Base-by-base conservation (phyloP, 2,797 vertebrate genomes). In the Characodon lateralis region DNA sequence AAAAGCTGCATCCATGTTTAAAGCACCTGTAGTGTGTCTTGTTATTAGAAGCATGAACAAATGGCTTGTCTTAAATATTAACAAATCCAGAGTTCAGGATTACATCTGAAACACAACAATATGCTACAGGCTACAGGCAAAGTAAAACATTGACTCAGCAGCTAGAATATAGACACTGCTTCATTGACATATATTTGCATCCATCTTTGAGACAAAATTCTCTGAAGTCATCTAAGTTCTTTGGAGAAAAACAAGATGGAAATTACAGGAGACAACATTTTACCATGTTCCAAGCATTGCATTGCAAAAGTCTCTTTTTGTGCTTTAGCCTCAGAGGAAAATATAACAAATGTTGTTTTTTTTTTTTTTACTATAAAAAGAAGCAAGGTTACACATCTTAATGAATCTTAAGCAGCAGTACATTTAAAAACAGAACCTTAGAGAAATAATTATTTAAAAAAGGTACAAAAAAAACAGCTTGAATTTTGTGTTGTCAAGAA, bases 401-500 rank as follows among this genome's bases (percentile, higher is more conserved):
- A 31, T 39, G 63, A 50, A 28, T 50, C 16, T 31, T 35, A 35
- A 35, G 9, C 16, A 71, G 5, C 26, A 4, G n/a, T 0, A 18
- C 6, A n/a, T 48, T 26, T 20, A 55, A 35, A 35, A 55, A 35
- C 18, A 2, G 22, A 24, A 56, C 39, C n/a, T 20, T 20, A 51
- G n/a, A 71, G 12, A 22, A 72, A 24, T 13, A 31, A 41, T 55
- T 28, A 20, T 0, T 46, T 10, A 9, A 68, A 58, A 20, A 13
- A 46, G 28, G 1, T 18, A 55, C 72, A 72, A 66, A 6, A 65
- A 22, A 66, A 22, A 26, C 20, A 24, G 35, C 35, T 39, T 78
- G 22, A 74, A 81, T 69, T 5, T 26, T 7, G 4, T 26, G 71
- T 69, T 28, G 59, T 63, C 69, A 75, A 63, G 20, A 68, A 16